Percentiles rank a stretch among this genome's conserved stretches.
Conservation (phyloP, 2,113 vertebrate genomes). For the Grammomys surdaster region DNA sequence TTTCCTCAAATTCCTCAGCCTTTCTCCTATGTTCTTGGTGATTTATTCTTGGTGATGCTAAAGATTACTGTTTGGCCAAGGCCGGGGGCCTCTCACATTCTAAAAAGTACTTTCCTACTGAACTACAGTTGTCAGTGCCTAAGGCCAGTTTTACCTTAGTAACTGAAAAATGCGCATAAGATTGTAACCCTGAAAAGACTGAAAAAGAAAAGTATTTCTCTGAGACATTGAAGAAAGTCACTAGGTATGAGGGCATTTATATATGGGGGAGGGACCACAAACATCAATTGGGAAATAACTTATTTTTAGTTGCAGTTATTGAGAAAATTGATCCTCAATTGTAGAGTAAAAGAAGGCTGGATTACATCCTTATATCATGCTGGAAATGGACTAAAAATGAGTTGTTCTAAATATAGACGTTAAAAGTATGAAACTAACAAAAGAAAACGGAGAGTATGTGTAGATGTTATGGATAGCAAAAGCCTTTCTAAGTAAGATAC, state of each 20-base stretch:
- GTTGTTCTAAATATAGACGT: neutral
- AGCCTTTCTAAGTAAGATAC: neutral
- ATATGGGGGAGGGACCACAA: neutral
- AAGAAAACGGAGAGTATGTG: neutral
- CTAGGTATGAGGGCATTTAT: neutral
- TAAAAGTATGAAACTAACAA: neutral
- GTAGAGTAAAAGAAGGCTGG: neutral
- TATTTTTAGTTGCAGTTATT: neutral
- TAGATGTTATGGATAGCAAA: neutral
- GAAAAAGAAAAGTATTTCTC: neutral
- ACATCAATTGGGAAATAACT: neutral
- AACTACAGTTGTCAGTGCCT: fast-evolving
- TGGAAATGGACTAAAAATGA: neutral
- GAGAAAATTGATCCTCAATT: neutral
- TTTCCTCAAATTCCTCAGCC: neutral
- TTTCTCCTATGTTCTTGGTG: neutral
- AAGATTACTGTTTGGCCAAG: neutral
- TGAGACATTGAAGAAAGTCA: neutral
- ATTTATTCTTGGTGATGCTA: neutral
- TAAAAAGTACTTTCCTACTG: neutral
- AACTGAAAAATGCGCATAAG: neutral
- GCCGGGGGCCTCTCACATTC: neutral
- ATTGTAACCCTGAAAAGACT: neutral
- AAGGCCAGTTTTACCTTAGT: neutral
- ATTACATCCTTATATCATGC: neutral